Percentiles rank a stretch among this genome's conserved stretches.
Evolutionary conservation across 2,888 invertebrate species (phyloP).

Genomic region (Crossocerus cetratus): DNA sequence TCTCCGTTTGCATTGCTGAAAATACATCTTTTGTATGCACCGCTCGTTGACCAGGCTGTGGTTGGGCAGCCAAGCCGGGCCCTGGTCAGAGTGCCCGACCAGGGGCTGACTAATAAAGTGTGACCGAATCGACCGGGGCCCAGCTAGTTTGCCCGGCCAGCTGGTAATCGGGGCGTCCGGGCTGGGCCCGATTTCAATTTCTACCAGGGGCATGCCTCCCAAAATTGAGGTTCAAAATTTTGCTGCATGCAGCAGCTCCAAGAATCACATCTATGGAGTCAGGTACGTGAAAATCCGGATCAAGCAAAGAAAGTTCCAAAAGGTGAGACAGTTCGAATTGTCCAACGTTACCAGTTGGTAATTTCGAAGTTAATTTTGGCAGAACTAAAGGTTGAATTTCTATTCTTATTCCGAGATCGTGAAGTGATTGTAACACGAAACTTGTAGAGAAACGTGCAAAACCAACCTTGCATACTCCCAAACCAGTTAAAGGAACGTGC

Average conservation of each 20-base stretch:
- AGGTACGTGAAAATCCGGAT: neutral
- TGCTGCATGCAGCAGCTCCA: neutral
- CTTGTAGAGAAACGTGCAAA: neutral
- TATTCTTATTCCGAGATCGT: neutral
- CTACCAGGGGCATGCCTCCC: too few relatives aligned
- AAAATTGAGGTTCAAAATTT: rapidly evolving
- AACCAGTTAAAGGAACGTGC: neutral
- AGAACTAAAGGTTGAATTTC: neutral
- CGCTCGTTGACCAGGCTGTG: too few relatives aligned
- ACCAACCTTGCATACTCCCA: neutral
- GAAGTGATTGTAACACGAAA: neutral
- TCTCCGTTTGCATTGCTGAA: too few relatives aligned
- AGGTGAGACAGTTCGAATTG: neutral
- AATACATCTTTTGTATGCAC: too few relatives aligned
- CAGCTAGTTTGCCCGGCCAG: too few relatives aligned
- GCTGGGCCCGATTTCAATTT: too few relatives aligned
- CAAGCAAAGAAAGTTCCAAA: neutral
- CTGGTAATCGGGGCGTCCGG: too few relatives aligned
- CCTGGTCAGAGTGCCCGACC: too few relatives aligned
- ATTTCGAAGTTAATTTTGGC: neutral
- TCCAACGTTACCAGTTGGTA: neutral
- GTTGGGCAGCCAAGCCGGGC: too few relatives aligned
- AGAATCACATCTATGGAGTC: neutral
- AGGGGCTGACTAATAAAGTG: too few relatives aligned
- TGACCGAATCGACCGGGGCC: too few relatives aligned